Conservation (phyloP, 1,140 invertebrate species). For the Eurosta solidaginis region DNA sequence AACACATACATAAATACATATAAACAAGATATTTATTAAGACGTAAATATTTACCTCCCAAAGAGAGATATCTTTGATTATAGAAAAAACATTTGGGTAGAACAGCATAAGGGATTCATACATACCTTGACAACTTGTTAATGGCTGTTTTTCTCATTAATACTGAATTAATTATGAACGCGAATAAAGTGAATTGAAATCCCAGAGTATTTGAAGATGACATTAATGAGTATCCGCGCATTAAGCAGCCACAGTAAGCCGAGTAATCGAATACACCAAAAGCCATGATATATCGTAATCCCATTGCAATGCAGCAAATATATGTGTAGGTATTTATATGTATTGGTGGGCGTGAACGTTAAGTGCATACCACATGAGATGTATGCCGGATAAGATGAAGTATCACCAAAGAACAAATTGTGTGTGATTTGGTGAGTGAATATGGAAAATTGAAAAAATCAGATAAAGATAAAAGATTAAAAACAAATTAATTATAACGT, state of each 20-base stretch:
- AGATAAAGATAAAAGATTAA: not conserved
- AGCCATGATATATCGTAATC: constrained; percentile 1
- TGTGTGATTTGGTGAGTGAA: not conserved
- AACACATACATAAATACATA: too few species aligned
- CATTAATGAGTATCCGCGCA: not conserved
- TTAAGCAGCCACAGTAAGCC: not conserved
- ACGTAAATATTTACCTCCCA: too few species aligned
- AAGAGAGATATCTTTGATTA: not conserved
- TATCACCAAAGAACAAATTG: not conserved
- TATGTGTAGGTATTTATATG: too few species aligned
- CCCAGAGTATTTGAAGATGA: not conserved
- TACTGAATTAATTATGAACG: constrained; percentile 71
- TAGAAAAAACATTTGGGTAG: not conserved
- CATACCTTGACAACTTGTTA: constrained; percentile 70
- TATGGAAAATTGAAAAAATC: not conserved
- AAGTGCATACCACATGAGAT: not conserved
- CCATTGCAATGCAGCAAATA: not conserved
- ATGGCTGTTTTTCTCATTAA: constrained; percentile 76
- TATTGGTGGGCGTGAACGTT: too few species aligned
- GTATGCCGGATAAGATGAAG: not conserved
- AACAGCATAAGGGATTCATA: constrained; percentile 10
- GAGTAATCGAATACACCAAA: not conserved
- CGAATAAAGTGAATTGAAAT: not conserved
- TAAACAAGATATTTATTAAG: not conserved
- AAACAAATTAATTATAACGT: too few species aligned